Base-by-base conservation (phyloP, 2,113 vertebrate species). In the Lophius piscatorius region DNA sequence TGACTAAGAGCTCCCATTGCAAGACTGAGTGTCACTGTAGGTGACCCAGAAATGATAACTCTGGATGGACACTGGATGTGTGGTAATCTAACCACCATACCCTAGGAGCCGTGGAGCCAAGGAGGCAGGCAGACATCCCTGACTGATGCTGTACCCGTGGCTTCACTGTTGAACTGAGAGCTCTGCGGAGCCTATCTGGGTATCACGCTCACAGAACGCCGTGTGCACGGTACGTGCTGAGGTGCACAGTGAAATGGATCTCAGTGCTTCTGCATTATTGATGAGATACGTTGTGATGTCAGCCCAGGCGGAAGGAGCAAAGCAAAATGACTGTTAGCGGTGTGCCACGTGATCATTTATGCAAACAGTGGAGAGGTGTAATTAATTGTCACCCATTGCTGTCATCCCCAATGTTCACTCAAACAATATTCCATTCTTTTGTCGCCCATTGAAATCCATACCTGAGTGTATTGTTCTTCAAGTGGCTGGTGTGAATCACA, bases 281-380 rank as follows among this genome's bases (percentile, higher is more conserved):
- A 88, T 88, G 86, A 88, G 82, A 78, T 82, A 48, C 86, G 84
- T 79, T 80, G 82, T 86, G 82, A 89, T 85, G 86, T 88, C 84
- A 88, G 26, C 83, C 70, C 80, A 84, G 82, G 82, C 83, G 72
- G 82, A 86, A 83, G 80, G 61, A 87, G 88, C 84, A 49, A 16
- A 89, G 80, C 84, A 86, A 84, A 84, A 81, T 84, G 86, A 82
- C 83, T 84, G 76, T 83, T 79, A 81, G 86, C 82, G 70, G 63
- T 39, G 22, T 77, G 81, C 47, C 82, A 78, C 79, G 31, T 57
- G 69, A 79, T 85, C 80, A 72, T 82, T 85, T 85, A 86, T 84
- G 80, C 76, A 73, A 31, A 77, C 81, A 40, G 62, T 44, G 51
- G 70, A 73, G 80, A 66, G 76, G 78, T 72, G 81, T 78, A 76